Conservation (phyloP, 2,888 invertebrate genomes). For the Cephalotes varians region DNA sequence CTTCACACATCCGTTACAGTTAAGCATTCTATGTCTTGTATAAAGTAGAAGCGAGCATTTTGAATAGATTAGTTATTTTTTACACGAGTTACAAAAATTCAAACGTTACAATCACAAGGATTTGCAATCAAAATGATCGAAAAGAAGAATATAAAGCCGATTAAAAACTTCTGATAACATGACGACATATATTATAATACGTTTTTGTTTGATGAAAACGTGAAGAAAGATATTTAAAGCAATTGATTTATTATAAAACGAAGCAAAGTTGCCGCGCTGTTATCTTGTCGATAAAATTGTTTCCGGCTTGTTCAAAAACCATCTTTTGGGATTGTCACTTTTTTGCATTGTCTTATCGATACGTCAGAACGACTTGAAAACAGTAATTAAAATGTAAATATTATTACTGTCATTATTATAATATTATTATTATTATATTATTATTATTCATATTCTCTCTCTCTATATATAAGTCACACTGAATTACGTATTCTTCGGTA, state of each 20-base stretch:
- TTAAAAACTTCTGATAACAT: neutral
- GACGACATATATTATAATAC: neutral
- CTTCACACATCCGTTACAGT: neutral
- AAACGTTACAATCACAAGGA: neutral
- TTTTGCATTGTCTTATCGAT: conserved; percentile 71
- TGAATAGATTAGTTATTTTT: neutral
- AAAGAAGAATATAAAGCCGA: neutral
- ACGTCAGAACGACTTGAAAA: conserved; percentile 73
- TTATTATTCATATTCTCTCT: conserved; percentile 70
- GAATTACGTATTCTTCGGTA: conserved; percentile 81
- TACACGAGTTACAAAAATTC: neutral
- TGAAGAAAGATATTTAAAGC: neutral
- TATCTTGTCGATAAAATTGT: conserved; percentile 51
- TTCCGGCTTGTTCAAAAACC: conserved; percentile 69
- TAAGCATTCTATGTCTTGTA: neutral
- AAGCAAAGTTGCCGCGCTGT: neutral
- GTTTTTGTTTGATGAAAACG: neutral
- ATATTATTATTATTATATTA: conserved; percentile 38
- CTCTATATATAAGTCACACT: conserved; percentile 81
- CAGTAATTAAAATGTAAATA: conserved; percentile 75
- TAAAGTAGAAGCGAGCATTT: neutral
- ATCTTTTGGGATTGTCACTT: conserved; percentile 68
- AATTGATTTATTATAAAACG: neutral
- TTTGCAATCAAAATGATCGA: neutral
- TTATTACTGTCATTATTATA: conserved; percentile 43